These are phyloP conservation scores for Hyposmocoma kahamanoa DNA, from an alignment of 1,140 invertebrate genomes.

Conservation along the genomic window DNA sequence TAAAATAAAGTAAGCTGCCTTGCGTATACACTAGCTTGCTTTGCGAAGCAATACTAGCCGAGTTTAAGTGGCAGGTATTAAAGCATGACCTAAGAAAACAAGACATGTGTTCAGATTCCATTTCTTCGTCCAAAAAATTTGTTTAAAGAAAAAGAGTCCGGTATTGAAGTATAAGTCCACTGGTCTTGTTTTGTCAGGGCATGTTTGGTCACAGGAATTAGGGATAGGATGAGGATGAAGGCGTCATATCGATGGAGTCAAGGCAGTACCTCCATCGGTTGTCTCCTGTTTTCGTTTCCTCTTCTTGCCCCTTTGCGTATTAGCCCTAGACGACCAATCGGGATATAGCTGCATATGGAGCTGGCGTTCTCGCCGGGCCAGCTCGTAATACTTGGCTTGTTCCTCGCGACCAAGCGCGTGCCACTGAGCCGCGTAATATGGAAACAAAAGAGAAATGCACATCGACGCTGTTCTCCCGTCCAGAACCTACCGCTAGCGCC, in stretches of 20 bases:
- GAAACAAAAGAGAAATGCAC: conserved; percentile 73
- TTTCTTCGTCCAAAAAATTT: no score
- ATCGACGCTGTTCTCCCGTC: conserved; percentile 58
- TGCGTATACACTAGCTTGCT: no score
- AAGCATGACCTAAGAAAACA: no score
- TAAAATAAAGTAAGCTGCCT: no score
- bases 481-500: no score
- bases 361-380: conserved; percentile 97
- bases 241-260: conserved; percentile 19
- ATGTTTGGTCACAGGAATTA: conserved; percentile 1
- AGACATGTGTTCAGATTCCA: no score
- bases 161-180: no score
- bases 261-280: conserved; percentile 92
- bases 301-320: conserved; percentile 98
- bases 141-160: no score
- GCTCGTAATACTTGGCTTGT: conserved; percentile 99
- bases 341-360: conserved; percentile 99
- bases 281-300: conserved; percentile 99
- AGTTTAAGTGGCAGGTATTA: no score
- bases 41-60: no score
- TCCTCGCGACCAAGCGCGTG: conserved; percentile 98
- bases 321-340: conserved; percentile 98
- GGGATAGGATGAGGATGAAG: conserved; percentile 11
- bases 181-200: no score
- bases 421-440: conserved; percentile 85